Evolutionary conservation across 2,113 vertebrate genomes (phyloP).

Genomic region (Spermophilus dauricus): DNA sequence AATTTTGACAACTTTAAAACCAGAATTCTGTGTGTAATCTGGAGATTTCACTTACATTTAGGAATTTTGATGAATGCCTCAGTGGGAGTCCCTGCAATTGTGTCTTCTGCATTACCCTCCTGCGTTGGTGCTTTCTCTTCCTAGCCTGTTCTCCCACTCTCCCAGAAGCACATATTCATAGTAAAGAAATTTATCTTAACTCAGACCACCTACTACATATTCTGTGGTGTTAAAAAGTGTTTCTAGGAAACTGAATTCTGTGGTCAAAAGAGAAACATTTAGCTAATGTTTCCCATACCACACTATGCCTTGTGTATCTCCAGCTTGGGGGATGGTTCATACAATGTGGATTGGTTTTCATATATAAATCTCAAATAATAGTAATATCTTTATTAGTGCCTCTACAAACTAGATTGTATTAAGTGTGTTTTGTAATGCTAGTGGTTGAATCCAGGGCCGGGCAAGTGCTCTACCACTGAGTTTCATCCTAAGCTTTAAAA

Average conservation of each 20-base stretch:
- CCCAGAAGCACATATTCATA: background rate
- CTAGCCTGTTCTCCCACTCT: background rate
- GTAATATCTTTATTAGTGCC: background rate
- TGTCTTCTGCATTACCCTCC: background rate
- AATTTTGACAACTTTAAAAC: background rate
- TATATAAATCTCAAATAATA: background rate
- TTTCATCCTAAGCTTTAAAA: background rate
- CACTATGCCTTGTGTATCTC: background rate
- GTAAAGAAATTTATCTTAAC: background rate
- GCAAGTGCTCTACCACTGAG: background rate
- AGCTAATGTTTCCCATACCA: background rate
- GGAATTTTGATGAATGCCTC: background rate
- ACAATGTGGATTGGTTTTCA: background rate
- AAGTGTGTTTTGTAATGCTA: background rate
- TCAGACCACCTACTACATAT: background rate
- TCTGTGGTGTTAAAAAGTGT: background rate
- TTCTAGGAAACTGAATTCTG: background rate
- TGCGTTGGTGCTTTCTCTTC: background rate
- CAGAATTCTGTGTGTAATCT: background rate
- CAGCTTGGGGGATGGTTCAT: background rate
- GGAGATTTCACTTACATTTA: background rate
- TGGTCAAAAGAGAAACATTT: background rate
- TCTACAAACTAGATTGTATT: background rate
- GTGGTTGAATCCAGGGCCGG: background rate
- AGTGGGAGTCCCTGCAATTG: background rate